These are phyloP conservation scores for Xylocopa sonorina DNA, from an alignment of 1,140 invertebrate species.

Conservation along the genomic window DNA sequence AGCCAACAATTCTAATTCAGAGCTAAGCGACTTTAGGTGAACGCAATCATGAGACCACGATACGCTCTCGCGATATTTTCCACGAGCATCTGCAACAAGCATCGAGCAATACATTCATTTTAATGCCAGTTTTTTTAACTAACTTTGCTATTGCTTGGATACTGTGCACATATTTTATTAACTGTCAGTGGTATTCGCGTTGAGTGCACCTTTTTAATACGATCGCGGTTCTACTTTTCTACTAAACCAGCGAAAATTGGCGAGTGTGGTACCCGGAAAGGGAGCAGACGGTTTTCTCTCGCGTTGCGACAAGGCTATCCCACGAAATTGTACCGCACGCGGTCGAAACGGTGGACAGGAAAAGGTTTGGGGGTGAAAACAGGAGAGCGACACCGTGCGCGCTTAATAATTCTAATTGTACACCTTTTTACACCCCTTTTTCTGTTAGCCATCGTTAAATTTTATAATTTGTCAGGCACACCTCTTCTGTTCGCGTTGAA, in stretches of 20 bases:
- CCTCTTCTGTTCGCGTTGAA: background rate
- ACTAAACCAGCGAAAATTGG: conserved; percentile 18
- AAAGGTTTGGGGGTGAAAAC: conserved; percentile 33
- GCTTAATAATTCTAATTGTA: conserved; percentile 64
- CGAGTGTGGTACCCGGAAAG: conserved; percentile 12
- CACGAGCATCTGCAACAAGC: no score
- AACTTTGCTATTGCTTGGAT: no score
- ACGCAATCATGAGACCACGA: no score
- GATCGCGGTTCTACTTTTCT: background rate
- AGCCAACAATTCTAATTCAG: no score
- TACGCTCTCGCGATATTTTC: no score
- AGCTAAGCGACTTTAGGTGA: no score
- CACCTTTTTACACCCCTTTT: no score
- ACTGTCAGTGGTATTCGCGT: background rate
- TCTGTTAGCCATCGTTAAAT: conserved; percentile 40
- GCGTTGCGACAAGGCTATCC: conserved; percentile 17
- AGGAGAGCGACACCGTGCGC: conserved; percentile 43
- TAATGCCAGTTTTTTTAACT: no score
- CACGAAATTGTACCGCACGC: conserved; percentile 11
- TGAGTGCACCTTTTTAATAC: background rate
- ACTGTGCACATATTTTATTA: no score
- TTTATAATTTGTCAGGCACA: conserved; percentile 54
- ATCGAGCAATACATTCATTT: no score
- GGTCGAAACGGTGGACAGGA: conserved; percentile 14
- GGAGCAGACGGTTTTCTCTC: conserved; percentile 9